Conservation (phyloP, 2,888 invertebrate genomes). For the Dascillus cervinus region DNA sequence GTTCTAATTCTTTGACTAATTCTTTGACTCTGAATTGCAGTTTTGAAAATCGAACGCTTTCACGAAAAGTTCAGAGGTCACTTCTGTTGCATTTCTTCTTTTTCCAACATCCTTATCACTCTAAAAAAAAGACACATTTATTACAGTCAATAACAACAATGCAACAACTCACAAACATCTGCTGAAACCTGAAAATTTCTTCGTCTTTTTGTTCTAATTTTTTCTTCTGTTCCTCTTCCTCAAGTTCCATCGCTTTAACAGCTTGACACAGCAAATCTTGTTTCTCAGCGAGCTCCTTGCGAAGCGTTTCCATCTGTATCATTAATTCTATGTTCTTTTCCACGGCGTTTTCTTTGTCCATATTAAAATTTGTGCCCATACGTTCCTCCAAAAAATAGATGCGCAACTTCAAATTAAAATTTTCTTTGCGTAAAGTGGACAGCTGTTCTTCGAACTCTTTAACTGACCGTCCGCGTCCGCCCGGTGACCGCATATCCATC, state of each 20-base stretch:
- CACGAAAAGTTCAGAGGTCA: too few species aligned
- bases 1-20: too few species aligned
- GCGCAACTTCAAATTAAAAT: constrained; percentile 83
- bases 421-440: constrained; percentile 76
- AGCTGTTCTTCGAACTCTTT: constrained; percentile 88
- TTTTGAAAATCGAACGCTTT: too few species aligned
- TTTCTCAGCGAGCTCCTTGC: constrained; percentile 71
- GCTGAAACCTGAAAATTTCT: too few species aligned
- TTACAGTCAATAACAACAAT: too few species aligned
- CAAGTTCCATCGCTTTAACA: constrained; percentile 70
- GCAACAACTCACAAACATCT: too few species aligned
- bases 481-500: constrained; percentile 33
- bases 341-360: constrained; percentile 58
- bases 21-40: too few species aligned
- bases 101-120: too few species aligned
- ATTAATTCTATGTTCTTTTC: constrained; percentile 62
- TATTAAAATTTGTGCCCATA: constrained; percentile 56
- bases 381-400: constrained; percentile 87
- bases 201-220: too few species aligned
- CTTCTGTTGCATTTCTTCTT: too few species aligned
- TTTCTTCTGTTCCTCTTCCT: constrained; percentile 57
- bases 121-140: too few species aligned
- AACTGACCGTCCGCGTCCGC: constrained; percentile 59
- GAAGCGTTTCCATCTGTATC: constrained; percentile 67
- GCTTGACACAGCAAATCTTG: constrained; percentile 79